These are phyloP conservation scores for Strix aluco DNA, from an alignment of 2,113 vertebrate species.

Conservation along the genomic window DNA sequence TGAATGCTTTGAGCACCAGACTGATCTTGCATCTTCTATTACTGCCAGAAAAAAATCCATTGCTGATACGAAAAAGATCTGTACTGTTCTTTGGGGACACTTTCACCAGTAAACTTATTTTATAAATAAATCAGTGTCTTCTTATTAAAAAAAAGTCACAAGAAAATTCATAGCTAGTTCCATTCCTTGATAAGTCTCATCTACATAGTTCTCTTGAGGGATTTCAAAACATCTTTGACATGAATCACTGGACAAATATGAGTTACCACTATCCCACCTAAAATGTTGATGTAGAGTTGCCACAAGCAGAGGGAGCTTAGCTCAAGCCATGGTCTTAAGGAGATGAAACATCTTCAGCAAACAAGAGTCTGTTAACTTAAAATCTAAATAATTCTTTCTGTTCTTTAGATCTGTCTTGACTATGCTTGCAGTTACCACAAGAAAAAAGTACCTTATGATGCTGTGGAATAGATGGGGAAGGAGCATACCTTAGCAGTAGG, in stretches of 20 bases:
- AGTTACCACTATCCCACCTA: not conserved
- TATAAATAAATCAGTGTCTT: not conserved
- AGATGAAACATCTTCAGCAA: not conserved
- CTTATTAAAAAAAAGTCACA: not conserved
- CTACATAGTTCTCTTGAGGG: not conserved
- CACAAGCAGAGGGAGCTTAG: not conserved
- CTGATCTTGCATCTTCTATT: not conserved
- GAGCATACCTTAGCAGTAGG: not conserved
- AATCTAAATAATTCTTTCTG: not conserved
- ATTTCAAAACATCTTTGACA: not conserved
- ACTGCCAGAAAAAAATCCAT: not conserved
- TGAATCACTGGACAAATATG: not conserved
- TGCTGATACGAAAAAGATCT: not conserved
- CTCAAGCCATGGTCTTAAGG: not conserved
- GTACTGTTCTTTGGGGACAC: not conserved
- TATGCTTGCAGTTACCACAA: not conserved
- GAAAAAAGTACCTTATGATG: not conserved
- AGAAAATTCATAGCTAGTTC: not conserved
- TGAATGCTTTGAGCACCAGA: not conserved
- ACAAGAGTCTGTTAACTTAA: not conserved
- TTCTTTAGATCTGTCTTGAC: not conserved
- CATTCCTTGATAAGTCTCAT: not conserved
- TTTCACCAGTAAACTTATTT: not conserved
- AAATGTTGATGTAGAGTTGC: not conserved
- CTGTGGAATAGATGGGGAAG: not conserved